Evolutionary conservation across 30 jellyfish, hydroid and myxozoan genomes (phyloP), one percentile per base, ranked within the genome.

Genomic region (Turritopsis dohrnii): DNA sequence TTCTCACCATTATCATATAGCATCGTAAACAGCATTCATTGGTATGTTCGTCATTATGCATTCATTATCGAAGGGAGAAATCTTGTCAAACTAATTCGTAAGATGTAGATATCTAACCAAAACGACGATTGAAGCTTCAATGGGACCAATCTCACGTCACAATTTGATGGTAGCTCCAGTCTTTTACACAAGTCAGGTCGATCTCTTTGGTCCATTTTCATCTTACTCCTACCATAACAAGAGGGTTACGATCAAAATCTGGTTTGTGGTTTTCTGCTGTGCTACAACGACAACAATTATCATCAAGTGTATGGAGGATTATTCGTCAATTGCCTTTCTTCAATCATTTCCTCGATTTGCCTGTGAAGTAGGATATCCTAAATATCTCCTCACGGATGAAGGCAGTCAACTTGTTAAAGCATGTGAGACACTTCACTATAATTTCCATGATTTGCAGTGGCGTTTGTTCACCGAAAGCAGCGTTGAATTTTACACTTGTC

Each of bases 231-330:
- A 41, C 13, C 60, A 41, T 41, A 41, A 41, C 60, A 41, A 41
- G 60, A 41, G 60, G 13, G 60, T 13, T 41, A 41, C 60, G 13
- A 41, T 41, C 60, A 41, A 66, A 66, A 21, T 66, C 17, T 66
- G 76, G 76, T 26, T 66, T 17, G 76, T 66, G 16, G 76, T 66
- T 21, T 69, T 69, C 77, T 69, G 77, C 22, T 69, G 77, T 69
- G 77, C 77, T 9, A 25, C 82, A 8, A 77, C 74, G 16, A 28
- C 85, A 23, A 52, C 85, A 0, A 31, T 31, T 26, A 77, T 9
- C 85, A 77, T 77, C 77, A 77, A 77, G 20, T 52, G 65, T 20
- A 77, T 77, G 85, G 85, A 77, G 29, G 75, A 30, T 54, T 77
- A 77, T 79, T 25, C 85, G 22, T 0, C 85, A 1, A 28, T 20